Conservation (phyloP, 2,797 vertebrate species). For the Chelidonichthys spinosus region DNA sequence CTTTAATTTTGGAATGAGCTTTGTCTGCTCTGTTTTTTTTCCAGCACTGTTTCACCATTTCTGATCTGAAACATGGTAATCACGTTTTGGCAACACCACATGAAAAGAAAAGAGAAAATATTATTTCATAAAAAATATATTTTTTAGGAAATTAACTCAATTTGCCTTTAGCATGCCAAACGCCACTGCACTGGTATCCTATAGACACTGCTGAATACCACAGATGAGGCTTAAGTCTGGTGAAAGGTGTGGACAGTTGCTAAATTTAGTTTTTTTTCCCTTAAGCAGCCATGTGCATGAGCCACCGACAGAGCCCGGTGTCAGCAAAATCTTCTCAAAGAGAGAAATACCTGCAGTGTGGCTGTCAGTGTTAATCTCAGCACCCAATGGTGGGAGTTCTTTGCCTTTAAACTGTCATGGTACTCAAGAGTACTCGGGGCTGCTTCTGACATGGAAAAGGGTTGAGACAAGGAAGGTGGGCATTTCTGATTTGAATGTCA, state of each 20-base stretch:
- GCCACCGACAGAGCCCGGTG: not conserved
- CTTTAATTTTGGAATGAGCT: too few relatives aligned
- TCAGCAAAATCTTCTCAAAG: slow-evolving; percentile 27
- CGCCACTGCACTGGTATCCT: not conserved
- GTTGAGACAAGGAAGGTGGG: not conserved
- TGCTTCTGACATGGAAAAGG: not conserved
- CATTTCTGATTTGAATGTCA: slow-evolving; percentile 1
- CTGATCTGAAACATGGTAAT: too few relatives aligned
- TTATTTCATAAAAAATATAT: not conserved
- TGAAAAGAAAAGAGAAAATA: too few relatives aligned
- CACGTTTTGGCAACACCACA: too few relatives aligned
- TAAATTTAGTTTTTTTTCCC: slow-evolving; percentile 14
- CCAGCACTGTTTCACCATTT: too few relatives aligned
- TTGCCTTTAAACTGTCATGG: slow-evolving; percentile 15
- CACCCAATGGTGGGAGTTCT: slow-evolving; percentile 1
- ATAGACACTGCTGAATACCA: not conserved
- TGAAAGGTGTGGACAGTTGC: slow-evolving; percentile 7
- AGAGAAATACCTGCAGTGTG: slow-evolving; percentile 20
- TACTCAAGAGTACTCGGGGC: slow-evolving; percentile 14
- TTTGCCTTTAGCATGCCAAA: not conserved
- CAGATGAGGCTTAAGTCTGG: not conserved
- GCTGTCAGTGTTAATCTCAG: slow-evolving; percentile 41
- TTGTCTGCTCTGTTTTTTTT: too few relatives aligned
- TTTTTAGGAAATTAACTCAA: not conserved
- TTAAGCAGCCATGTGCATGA: slow-evolving; percentile 19